A percentile compares a stretch with the other conserved stretches of the same genome.
phyloP scores from a whole-genome alignment of 1,140 invertebrate species.

The Hycleus cichorii region DNA sequence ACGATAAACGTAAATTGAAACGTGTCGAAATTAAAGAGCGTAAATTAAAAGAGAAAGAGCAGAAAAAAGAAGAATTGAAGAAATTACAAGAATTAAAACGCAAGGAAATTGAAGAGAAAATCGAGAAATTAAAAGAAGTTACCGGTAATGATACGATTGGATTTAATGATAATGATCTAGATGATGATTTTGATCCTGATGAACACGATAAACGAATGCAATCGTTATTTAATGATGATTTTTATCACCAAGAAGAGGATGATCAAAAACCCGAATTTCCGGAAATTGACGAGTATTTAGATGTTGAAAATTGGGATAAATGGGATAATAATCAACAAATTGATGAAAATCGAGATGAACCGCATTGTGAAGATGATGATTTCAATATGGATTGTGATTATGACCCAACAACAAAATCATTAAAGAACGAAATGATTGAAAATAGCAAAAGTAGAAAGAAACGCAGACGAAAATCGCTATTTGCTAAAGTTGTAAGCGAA shows the following conservation, averaged over 20 bases:
- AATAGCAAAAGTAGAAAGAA: constrained; percentile 52
- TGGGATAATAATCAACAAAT: constrained; percentile 44
- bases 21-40: constrained; percentile 66
- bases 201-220: constrained; percentile 84
- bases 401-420: constrained; percentile 46
- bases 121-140: constrained; percentile 81
- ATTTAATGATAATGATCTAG: constrained; percentile 55
- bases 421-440: constrained; percentile 51
- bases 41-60: constrained; percentile 75
- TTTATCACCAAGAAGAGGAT: constrained; percentile 67
- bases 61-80: constrained; percentile 80
- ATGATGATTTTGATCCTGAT: constrained; percentile 90
- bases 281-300: constrained; percentile 67
- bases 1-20: constrained; percentile 71
- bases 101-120: constrained; percentile 86
- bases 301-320: constrained; percentile 68
- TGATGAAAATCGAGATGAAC: constrained; percentile 30
- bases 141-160: constrained; percentile 43
- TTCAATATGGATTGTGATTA: constrained; percentile 89
- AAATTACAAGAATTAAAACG: constrained; percentile 79
- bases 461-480: constrained; percentile 56
- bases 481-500: constrained; percentile 60
- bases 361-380: constrained; percentile 70
- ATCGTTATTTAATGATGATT: constrained; percentile 78
- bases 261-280: constrained; percentile 74